Evolutionary conservation across 2,888 invertebrate genomes (phyloP).

Genomic region (Parascotia fuliginaria): DNA sequence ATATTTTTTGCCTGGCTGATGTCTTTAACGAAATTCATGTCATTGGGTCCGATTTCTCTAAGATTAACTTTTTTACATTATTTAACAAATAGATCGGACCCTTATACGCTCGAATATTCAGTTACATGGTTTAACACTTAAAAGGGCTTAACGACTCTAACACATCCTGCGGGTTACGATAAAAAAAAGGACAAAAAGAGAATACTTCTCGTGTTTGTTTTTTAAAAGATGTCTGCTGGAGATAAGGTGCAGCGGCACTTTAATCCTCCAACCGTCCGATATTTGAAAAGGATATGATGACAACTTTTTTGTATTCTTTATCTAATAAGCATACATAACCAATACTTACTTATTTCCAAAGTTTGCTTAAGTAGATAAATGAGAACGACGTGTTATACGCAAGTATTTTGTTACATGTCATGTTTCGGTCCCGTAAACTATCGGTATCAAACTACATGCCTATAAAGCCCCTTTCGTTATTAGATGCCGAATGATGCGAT

Average conservation of each 20-base stretch:
- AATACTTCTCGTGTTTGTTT: conserved; percentile 84
- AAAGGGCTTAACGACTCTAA: conserved; percentile 86
- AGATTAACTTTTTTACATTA: conserved; percentile 83
- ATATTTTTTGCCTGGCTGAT: conserved; percentile 80
- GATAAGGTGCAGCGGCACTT: conserved; percentile 84
- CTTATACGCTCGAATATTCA: conserved; percentile 84
- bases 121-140: conserved; percentile 86
- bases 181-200: conserved; percentile 83
- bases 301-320: conserved; percentile 81
- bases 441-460: conserved; percentile 6
- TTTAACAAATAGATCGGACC: conserved; percentile 85
- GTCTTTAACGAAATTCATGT: conserved; percentile 85
- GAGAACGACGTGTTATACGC: conserved; percentile 35
- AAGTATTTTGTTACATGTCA: conserved; percentile 32
- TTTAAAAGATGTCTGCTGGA: conserved; percentile 85
- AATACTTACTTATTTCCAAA: conserved; percentile 61
- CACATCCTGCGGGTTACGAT: conserved; percentile 86
- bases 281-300: conserved; percentile 86
- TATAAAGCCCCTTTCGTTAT: no score
- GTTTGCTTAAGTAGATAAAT: conserved; percentile 50
- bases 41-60: conserved; percentile 83
- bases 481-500: no score
- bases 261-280: conserved; percentile 83
- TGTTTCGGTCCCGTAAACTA: conserved; percentile 19
- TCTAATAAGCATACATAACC: conserved; percentile 79